phyloP scores from a whole-genome alignment of 2,797 vertebrate genomes.

The Graptemys geographica region DNA sequence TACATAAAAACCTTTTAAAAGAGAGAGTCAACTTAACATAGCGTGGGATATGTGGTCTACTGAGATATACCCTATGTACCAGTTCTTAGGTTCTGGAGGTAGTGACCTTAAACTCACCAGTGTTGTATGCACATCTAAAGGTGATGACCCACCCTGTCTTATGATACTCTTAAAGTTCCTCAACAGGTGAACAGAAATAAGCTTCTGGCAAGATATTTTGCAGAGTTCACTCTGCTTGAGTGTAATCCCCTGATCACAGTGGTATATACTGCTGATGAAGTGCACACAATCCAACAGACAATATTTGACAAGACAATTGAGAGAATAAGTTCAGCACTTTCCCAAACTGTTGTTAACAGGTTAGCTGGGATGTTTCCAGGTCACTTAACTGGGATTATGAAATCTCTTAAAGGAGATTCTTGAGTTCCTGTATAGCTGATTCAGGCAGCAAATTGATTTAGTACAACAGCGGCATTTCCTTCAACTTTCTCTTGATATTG shows the following conservation, averaged over 20 bases:
- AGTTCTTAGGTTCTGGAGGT: neutral
- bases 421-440: neutral
- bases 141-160: neutral
- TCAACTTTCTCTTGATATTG: neutral
- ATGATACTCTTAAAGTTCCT: slow-evolving; percentile 32
- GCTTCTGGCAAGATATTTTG: neutral
- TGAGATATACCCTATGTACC: neutral
- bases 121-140: neutral
- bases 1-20: neutral
- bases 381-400: slow-evolving; percentile 27
- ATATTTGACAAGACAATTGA: neutral
- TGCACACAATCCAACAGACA: neutral
- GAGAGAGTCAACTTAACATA: neutral
- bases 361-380: slow-evolving; percentile 25
- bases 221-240: slow-evolving; percentile 5
- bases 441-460: slow-evolving; percentile 15
- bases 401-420: neutral
- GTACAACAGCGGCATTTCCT: neutral
- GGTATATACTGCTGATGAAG: slow-evolving; percentile 14
- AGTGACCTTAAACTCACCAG: neutral
- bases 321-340: slow-evolving; percentile 30
- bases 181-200: neutral
- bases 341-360: slow-evolving; percentile 36
- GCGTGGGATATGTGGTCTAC: neutral
- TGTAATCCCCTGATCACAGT: neutral